Percentiles rank a stretch among this genome's conserved stretches.
Evolutionary conservation across 2,888 invertebrate species (phyloP).

Genomic region (Drosophila vallismaia): DNA sequence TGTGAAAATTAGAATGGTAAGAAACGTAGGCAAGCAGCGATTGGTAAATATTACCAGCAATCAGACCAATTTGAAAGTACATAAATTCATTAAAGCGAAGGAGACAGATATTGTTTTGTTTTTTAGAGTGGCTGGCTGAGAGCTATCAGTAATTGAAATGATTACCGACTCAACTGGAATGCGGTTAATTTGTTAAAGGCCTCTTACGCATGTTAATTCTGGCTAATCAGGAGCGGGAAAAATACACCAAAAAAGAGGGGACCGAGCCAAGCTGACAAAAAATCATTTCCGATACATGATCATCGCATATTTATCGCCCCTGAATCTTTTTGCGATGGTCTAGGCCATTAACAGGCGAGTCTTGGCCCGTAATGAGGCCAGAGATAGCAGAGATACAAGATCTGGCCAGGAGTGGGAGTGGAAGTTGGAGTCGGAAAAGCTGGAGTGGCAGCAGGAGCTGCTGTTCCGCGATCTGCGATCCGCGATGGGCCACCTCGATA

Average conservation of each 20-base stretch:
- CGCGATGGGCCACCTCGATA: slow-evolving; percentile 63
- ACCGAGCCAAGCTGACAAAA: slow-evolving; percentile 23
- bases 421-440: not conserved
- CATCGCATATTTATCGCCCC: slow-evolving; percentile 76
- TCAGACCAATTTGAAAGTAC: slow-evolving; percentile 36
- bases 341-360: slow-evolving; percentile 43
- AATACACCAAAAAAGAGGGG: not conserved
- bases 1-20: slow-evolving; percentile 73
- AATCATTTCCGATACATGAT: slow-evolving; percentile 69
- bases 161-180: slow-evolving; percentile 63
- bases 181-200: slow-evolving; percentile 41
- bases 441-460: slow-evolving; percentile 13
- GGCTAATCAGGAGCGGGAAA: slow-evolving; percentile 21
- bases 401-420: slow-evolving; percentile 42
- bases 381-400: slow-evolving; percentile 69
- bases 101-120: slow-evolving; percentile 6
- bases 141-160: slow-evolving; percentile 52
- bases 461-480: slow-evolving; percentile 7
- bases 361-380: slow-evolving; percentile 70
- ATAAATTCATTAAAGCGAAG: slow-evolving; percentile 65
- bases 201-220: slow-evolving; percentile 56
- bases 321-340: slow-evolving; percentile 55
- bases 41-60: slow-evolving; percentile 31
- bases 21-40: slow-evolving; percentile 55
- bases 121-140: not conserved